phyloP scores from a whole-genome alignment of 2,797 vertebrate genomes.

The Diplodus sargus region DNA sequence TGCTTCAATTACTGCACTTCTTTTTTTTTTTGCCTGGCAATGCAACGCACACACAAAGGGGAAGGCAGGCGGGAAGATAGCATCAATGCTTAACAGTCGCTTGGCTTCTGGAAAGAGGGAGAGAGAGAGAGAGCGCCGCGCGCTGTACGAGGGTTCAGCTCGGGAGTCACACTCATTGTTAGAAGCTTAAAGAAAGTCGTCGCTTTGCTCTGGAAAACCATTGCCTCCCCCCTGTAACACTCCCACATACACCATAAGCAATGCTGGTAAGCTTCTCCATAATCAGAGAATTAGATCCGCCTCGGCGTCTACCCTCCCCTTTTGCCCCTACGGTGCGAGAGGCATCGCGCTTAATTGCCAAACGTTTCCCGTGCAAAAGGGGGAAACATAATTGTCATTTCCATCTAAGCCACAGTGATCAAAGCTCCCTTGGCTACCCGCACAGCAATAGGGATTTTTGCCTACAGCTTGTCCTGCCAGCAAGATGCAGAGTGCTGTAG shows the following conservation, averaged over 20 bases:
- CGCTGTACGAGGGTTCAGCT: slow-evolving; percentile 67
- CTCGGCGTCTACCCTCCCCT: slow-evolving; percentile 66
- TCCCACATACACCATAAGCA: slow-evolving; percentile 69
- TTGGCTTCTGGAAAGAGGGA: slow-evolving; percentile 55
- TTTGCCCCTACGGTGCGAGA: slow-evolving; percentile 69
- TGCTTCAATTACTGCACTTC: slow-evolving; percentile 66
- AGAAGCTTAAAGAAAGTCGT: slow-evolving; percentile 76
- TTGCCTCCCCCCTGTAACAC: slow-evolving; percentile 57
- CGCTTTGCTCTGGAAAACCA: slow-evolving; percentile 65
- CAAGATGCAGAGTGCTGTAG: slow-evolving; percentile 55
- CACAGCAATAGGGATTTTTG: slow-evolving; percentile 73
- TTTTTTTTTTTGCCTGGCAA: slow-evolving; percentile 56
- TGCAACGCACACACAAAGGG: slow-evolving; percentile 51
- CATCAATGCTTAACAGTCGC: slow-evolving; percentile 79
- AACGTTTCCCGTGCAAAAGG: slow-evolving; percentile 76
- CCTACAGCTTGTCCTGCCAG: slow-evolving; percentile 72
- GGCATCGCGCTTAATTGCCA: slow-evolving; percentile 76
- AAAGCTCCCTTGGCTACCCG: slow-evolving; percentile 79
- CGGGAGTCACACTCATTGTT: slow-evolving; percentile 76
- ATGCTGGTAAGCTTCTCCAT: slow-evolving; percentile 67
- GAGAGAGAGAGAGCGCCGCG: slow-evolving; percentile 42
- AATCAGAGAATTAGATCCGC: slow-evolving; percentile 79
- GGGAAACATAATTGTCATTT: slow-evolving; percentile 83
- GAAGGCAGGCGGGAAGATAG: slow-evolving; percentile 70
- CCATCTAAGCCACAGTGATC: slow-evolving; percentile 80